Percentiles rank a stretch among this genome's conserved stretches.
Conservation (phyloP, 2,113 vertebrate species). For the Ailurus styani region DNA sequence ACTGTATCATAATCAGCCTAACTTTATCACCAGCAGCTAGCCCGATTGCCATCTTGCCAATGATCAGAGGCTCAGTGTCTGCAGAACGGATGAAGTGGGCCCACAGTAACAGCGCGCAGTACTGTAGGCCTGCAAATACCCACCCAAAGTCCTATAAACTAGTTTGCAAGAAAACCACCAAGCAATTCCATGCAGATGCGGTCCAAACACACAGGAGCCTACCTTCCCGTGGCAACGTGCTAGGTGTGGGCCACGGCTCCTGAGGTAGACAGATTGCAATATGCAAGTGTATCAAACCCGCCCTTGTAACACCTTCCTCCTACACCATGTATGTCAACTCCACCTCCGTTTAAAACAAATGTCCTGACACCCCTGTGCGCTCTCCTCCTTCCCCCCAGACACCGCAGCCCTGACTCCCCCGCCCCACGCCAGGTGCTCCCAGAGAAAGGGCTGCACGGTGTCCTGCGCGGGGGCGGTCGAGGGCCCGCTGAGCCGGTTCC, state of each 20-base stretch:
- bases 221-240: not conserved
- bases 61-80: rapidly evolving
- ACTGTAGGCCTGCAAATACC: not conserved
- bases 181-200: not conserved
- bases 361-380: not conserved
- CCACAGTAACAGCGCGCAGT: rapidly evolving
- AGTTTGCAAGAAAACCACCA: not conserved
- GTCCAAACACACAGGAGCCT: rapidly evolving
- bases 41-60: not conserved
- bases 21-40: rapidly evolving
- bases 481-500: not conserved
- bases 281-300: not conserved
- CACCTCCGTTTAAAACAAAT: not conserved
- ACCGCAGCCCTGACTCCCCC: not conserved
- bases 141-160: not conserved
- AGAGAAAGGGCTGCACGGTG: not conserved
- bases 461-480: not conserved
- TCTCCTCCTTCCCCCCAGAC: not conserved
- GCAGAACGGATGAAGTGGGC: rapidly evolving
- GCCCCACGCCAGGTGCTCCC: not conserved
- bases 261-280: not conserved
- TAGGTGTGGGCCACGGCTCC: not conserved
- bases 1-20: rapidly evolving
- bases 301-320: not conserved
- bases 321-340: not conserved